Evolutionary conservation across 2,797 vertebrate genomes (phyloP), one percentile per base, ranked within the genome.

Genomic region (Neosalanx taihuensis): DNA sequence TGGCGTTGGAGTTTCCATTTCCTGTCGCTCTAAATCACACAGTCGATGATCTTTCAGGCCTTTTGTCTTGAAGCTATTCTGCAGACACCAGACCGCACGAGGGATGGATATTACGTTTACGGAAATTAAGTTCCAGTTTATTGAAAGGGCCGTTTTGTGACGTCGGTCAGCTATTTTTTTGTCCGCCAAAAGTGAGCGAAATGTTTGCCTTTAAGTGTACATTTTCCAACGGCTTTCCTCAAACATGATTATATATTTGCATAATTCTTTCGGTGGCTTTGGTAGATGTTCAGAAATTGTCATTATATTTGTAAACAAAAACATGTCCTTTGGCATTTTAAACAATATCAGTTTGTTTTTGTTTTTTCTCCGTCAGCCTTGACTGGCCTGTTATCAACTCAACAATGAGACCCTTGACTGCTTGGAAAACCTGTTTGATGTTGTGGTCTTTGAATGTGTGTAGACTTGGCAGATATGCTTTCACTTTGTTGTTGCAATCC

Each of bases 401-500:
- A 85, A 87, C 85, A 83, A 81, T 79, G 80, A 86, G 84, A 83
- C 80, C 80, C 76, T 85, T 79, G 78, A 84, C 86, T 82, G 87
- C 79, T 80, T 84, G 77, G 78, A 85, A 87, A 75, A 62, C 69
- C 80, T 5, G 76, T 88, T 89, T 87, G 85, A 89, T 87, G 86
- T 66, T 76, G 83, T 89, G 85, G 81, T 89, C 83, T 88, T 87
- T 89, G 86, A 87, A 74, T 73, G 88, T 86, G 84, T 85, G 84
- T 85, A 85, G 79, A 84, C 85, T 89, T 85, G 84, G 86, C 87
- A 86, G 83, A 81, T 83, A 84, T 80, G 82, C 84, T 87, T 81
- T 87, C 80, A 82, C 84, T 88, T 86, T 88, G 83, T 83, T 85
- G 87, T 88, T 87, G 85, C 88, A 86, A 89, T 90, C 86, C 88